Percentiles rank a stretch among this genome's conserved stretches.
phyloP scores from a whole-genome alignment of 2,888 invertebrate genomes.

The Ceriagrion tenellum region DNA sequence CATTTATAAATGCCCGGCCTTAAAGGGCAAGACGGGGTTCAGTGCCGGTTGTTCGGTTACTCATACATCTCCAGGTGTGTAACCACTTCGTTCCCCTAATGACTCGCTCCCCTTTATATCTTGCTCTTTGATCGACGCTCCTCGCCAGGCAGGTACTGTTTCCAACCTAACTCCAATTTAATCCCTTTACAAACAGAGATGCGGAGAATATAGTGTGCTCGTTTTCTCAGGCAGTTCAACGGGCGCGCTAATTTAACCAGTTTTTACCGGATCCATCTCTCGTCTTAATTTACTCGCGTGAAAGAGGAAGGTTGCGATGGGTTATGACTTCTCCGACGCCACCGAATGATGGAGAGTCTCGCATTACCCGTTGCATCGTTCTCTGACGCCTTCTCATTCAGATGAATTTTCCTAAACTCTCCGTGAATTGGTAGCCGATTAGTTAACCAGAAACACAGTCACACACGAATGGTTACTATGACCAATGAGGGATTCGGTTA shows the following conservation, averaged over 20 bases:
- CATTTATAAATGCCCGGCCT: constrained; percentile 22
- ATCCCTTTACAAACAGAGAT: neutral
- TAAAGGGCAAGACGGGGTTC: neutral
- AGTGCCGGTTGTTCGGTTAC: neutral
- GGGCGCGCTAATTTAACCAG: neutral
- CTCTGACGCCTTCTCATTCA: too few relatives aligned
- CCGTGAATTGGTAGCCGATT: too few relatives aligned
- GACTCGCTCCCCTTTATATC: neutral
- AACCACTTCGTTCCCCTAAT: constrained; percentile 15
- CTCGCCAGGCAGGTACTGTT: neutral
- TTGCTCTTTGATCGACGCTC: neutral
- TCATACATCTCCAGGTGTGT: constrained; percentile 20
- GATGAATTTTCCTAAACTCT: too few relatives aligned
- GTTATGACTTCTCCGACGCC: neutral
- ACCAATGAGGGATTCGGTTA: too few relatives aligned
- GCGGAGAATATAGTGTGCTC: neutral
- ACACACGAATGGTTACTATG: too few relatives aligned
- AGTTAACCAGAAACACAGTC: too few relatives aligned
- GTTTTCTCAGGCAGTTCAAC: neutral
- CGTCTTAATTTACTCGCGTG: neutral
- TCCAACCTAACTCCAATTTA: neutral
- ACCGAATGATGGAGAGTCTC: neutral
- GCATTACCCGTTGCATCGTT: neutral
- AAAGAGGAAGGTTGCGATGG: neutral
- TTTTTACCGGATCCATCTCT: neutral